Percentiles rank a stretch among this genome's conserved stretches.
phyloP scores from a whole-genome alignment of 1,140 invertebrate species.

The Lutraria rhynchaena region DNA sequence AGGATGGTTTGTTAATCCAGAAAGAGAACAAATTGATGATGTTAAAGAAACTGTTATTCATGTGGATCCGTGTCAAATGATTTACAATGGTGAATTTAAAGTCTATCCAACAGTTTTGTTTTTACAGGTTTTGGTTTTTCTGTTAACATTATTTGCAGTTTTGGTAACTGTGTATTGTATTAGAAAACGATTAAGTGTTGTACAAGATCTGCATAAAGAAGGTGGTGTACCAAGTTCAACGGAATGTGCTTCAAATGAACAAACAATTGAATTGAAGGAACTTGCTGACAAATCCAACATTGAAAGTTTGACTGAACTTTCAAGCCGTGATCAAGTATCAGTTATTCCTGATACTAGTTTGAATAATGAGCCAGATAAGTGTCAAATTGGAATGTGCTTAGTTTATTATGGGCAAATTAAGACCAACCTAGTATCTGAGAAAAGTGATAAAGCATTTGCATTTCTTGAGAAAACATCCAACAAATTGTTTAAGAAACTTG shows the following conservation, averaged over 20 bases:
- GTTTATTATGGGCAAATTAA: constrained; percentile 10
- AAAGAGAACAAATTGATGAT: background rate
- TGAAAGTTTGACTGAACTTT: background rate
- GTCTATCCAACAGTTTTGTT: background rate
- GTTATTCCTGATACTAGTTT: no score
- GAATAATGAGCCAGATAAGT: background rate
- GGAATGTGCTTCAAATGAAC: background rate
- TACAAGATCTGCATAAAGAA: background rate
- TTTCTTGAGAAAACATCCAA: constrained; percentile 32
- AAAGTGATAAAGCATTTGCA: background rate
- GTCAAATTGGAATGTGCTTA: background rate
- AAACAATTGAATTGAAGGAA: background rate
- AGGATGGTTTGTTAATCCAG: constrained; percentile 6
- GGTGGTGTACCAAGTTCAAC: background rate
- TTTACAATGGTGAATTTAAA: background rate
- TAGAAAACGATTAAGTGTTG: background rate
- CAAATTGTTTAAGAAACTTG: constrained; percentile 46
- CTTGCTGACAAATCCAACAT: background rate
- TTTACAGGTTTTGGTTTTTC: background rate
- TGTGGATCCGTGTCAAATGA: constrained; percentile 16
- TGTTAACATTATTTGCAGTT: background rate
- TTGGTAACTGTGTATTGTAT: background rate
- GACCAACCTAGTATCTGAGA: background rate
- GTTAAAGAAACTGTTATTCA: background rate
- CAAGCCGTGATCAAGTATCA: background rate